Evolutionary conservation across 1,140 invertebrate species (phyloP).

Genomic region (Brachionus rubens): DNA sequence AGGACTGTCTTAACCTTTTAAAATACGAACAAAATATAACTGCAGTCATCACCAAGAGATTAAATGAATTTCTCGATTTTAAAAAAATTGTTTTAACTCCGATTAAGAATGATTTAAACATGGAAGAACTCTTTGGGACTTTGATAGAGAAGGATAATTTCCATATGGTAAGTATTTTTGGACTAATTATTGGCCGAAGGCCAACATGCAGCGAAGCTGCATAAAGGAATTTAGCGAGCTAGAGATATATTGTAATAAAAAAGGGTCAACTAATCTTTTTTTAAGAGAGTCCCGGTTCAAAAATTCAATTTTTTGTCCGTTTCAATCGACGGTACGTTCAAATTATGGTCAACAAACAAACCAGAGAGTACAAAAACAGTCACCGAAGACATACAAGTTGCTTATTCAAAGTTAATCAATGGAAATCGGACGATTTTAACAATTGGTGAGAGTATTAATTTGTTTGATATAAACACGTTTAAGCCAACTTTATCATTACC

Average conservation of each 20-base stretch:
- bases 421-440: neutral
- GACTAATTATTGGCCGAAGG: neutral
- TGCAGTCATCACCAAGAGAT: neutral
- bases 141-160: neutral
- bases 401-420: neutral
- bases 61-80: neutral
- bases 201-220: too few species aligned
- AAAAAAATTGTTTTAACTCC: neutral
- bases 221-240: too few species aligned
- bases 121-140: neutral
- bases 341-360: neutral
- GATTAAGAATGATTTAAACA: neutral
- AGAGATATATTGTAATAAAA: too few species aligned
- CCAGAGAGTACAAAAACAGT: neutral
- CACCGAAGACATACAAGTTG: neutral
- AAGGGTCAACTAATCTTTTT: too few species aligned
- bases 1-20: neutral
- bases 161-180: neutral
- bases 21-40: neutral
- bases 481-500: neutral
- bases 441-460: neutral
- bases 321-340: neutral
- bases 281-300: neutral
- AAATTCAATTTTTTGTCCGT: constrained; percentile 11
- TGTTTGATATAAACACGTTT: neutral